Conservation (phyloP, 2,888 invertebrate genomes). For the Slavum lentiscoides region DNA sequence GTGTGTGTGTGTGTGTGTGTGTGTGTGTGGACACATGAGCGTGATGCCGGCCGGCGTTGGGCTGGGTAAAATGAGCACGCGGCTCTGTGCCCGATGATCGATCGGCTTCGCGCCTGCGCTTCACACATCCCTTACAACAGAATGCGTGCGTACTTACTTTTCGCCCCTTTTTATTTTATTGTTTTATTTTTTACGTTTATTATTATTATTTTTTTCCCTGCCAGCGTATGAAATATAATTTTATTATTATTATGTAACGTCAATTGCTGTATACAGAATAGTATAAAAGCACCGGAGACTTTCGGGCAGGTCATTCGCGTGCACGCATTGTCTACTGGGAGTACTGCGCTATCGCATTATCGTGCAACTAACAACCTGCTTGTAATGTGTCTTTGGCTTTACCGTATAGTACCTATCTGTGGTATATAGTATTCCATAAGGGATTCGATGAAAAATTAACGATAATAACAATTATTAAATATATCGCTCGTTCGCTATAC, state of each 20-base stretch:
- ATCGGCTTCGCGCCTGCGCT: conserved; percentile 48
- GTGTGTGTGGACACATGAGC: conserved; percentile 34
- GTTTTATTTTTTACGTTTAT: not conserved
- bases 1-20: not conserved
- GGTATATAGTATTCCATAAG: not conserved
- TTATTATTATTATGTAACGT: conserved; percentile 27
- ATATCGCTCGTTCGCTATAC: not conserved
- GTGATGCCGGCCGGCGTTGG: conserved; percentile 45
- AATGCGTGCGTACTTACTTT: conserved; percentile 30
- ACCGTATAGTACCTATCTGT: not conserved
- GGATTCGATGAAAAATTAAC: conserved; percentile 6
- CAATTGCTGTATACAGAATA: not conserved
- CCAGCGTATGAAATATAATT: conserved; percentile 12
- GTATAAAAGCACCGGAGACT: not conserved
- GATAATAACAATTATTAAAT: conserved; percentile 17
- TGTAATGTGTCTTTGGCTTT: not conserved
- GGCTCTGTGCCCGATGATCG: conserved; percentile 44
- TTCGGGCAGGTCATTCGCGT: conserved; percentile 40
- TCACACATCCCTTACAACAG: conserved; percentile 11
- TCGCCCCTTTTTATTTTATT: conserved; percentile 39
- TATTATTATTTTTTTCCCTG: not conserved
- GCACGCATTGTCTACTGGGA: conserved; percentile 43
- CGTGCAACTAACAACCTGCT: not conserved
- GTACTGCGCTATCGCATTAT: not conserved
- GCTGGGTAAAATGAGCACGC: conserved; percentile 47